Conservation (phyloP, 2,888 invertebrate genomes). For the Flabesymbios commensalis region DNA sequence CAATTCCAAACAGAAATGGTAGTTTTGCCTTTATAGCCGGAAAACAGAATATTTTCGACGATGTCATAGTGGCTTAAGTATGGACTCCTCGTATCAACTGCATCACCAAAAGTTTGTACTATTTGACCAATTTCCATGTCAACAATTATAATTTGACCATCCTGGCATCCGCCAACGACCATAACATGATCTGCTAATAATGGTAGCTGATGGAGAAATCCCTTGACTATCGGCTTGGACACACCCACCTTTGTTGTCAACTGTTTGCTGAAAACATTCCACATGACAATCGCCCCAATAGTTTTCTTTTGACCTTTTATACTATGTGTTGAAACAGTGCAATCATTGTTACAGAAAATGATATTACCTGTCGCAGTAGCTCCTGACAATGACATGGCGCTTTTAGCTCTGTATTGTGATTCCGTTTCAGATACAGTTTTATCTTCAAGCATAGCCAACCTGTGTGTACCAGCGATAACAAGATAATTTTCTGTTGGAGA, state of each 20-base stretch:
- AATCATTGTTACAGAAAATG: slow-evolving; percentile 17
- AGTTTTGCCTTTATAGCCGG: slow-evolving; percentile 1
- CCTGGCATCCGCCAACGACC: slow-evolving; percentile 15
- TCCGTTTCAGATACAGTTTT: neutral
- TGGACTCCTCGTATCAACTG: neutral
- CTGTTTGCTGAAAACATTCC: slow-evolving; percentile 18
- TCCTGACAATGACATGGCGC: slow-evolving; percentile 19
- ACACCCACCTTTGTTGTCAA: slow-evolving; percentile 9
- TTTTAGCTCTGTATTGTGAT: neutral
- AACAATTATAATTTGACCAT: slow-evolving; percentile 15
- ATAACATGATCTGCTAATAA: slow-evolving; percentile 6
- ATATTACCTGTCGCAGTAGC: slow-evolving; percentile 16
- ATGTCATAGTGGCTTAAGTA: no score
- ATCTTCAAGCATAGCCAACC: slow-evolving; percentile 7
- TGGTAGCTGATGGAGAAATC: slow-evolving; percentile 10
- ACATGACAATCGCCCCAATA: slow-evolving; percentile 20
- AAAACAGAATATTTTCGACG: no score
- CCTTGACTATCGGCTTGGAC: slow-evolving; percentile 13
- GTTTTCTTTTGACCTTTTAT: slow-evolving; percentile 15
- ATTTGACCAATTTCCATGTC: slow-evolving; percentile 3
- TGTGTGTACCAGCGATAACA: slow-evolving; percentile 2
- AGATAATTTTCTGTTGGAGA: slow-evolving; percentile 4
- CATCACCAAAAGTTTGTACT: neutral
- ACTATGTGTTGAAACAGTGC: slow-evolving; percentile 22
- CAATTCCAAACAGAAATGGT: slow-evolving; percentile 5